A percentile compares a stretch with the other conserved stretches of the same genome.
Evolutionary conservation across 2,888 invertebrate genomes (phyloP).

Genomic region (Sphecodes monilicornis): DNA sequence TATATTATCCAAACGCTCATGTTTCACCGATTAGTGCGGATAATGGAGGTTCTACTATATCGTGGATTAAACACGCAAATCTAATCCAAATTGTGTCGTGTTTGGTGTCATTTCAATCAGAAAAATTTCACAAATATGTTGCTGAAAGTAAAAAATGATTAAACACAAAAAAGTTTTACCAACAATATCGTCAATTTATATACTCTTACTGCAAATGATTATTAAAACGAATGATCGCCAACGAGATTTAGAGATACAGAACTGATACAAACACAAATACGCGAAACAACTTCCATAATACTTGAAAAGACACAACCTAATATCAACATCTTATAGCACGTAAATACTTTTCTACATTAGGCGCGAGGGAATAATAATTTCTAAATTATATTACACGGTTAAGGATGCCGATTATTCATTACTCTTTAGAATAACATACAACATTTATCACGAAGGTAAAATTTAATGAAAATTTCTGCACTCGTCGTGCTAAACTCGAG

Average conservation of each 20-base stretch:
- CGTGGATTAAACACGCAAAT: background rate
- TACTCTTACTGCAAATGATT: background rate
- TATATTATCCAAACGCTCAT: background rate
- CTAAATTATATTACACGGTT: background rate
- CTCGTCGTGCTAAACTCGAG: background rate
- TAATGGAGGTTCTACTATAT: background rate
- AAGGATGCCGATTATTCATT: background rate
- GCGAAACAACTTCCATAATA: slow-evolving; percentile 3
- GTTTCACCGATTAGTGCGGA: background rate
- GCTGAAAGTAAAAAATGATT: background rate
- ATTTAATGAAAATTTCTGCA: background rate
- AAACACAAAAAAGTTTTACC: background rate
- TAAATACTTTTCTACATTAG: background rate
- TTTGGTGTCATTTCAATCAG: background rate
- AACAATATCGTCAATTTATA: too few relatives aligned
- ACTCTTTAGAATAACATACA: background rate
- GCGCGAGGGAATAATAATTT: background rate
- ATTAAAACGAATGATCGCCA: slow-evolving; percentile 27
- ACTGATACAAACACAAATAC: slow-evolving; percentile 3
- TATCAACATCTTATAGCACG: background rate
- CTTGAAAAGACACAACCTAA: slow-evolving; percentile 1
- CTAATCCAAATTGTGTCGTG: background rate
- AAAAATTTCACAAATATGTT: background rate
- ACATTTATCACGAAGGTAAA: background rate
- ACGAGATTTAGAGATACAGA: slow-evolving; percentile 25